Conservation (phyloP, 2,888 invertebrate genomes). For the Lepidochitona cinerea region DNA sequence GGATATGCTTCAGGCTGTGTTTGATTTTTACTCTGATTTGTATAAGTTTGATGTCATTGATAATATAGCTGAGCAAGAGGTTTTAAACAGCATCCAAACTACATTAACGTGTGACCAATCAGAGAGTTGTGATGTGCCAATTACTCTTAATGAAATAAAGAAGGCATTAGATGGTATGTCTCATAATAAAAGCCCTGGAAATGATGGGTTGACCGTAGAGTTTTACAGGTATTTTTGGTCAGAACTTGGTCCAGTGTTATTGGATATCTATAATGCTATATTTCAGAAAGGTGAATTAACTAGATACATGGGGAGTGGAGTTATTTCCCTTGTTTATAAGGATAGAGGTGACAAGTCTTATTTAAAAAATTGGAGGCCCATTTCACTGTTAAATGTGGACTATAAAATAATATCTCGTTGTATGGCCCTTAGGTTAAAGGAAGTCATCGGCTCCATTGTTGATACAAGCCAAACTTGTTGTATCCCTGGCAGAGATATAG, state of each 20-base stretch:
- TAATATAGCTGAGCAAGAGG: too few species aligned
- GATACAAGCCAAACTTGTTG: slow-evolving; percentile 34
- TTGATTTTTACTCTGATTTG: too few species aligned
- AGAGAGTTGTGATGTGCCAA: too few species aligned
- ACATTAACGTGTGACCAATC: too few species aligned
- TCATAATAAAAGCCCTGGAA: too few species aligned
- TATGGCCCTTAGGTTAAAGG: slow-evolving; percentile 25
- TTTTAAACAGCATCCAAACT: too few species aligned
- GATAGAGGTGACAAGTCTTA: slow-evolving; percentile 19
- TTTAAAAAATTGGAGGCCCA: slow-evolving; percentile 38
- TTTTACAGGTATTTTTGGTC: slow-evolving; percentile 26
- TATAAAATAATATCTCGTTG: slow-evolving; percentile 36
- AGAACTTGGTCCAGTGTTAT: slow-evolving; percentile 14
- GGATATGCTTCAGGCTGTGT: too few species aligned
- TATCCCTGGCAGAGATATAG: slow-evolving; percentile 32
- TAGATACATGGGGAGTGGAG: too few species aligned
- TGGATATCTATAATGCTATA: slow-evolving; percentile 12
- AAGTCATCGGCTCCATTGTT: slow-evolving; percentile 25
- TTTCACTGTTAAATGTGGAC: slow-evolving; percentile 36
- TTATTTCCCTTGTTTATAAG: too few species aligned
- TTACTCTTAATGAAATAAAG: too few species aligned
- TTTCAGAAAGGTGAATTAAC: slow-evolving; percentile 17
- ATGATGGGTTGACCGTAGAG: slow-evolving; percentile 34
- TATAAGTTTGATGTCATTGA: too few species aligned
- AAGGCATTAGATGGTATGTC: too few species aligned